Percentiles rank a stretch among this genome's conserved stretches.
These are phyloP conservation scores for Xestia rhomboidea DNA, from an alignment of 2,888 invertebrate genomes.

Conservation along the genomic window DNA sequence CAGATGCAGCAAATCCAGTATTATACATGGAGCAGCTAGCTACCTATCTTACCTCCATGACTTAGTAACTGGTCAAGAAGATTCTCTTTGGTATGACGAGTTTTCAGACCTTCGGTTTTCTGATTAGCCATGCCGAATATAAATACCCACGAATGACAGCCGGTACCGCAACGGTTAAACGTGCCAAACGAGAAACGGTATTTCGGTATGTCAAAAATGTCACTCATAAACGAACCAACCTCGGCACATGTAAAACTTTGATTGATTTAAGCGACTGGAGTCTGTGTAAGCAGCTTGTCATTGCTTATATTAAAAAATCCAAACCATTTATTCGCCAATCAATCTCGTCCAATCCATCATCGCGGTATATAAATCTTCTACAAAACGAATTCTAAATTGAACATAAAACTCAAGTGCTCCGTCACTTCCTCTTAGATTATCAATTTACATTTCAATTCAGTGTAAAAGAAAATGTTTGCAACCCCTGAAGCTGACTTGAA, in stretches of 20 bases:
- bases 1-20: not conserved
- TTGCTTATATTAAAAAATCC: not conserved
- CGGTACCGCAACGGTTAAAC: not conserved
- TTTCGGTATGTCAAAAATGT: not conserved
- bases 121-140: not conserved
- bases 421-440: conserved; percentile 15
- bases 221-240: not conserved
- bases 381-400: conserved; percentile 9
- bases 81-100: not conserved
- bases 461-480: conserved; percentile 27
- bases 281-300: not conserved
- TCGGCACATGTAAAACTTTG: not conserved
- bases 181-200: not conserved
- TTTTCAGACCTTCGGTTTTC: not conserved
- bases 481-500: conserved; percentile 7
- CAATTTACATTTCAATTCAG: conserved; percentile 47
- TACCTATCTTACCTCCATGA: not conserved
- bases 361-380: conserved; percentile 7
- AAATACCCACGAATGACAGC: not conserved
- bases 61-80: not conserved
- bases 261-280: too few species aligned
- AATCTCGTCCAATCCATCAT: conserved; percentile 18
- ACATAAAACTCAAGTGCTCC: conserved; percentile 15
- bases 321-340: not conserved
- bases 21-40: not conserved